These are phyloP conservation scores for Acrocephalus arundinaceus DNA, from an alignment of 2,113 vertebrate species.

Conservation along the genomic window DNA sequence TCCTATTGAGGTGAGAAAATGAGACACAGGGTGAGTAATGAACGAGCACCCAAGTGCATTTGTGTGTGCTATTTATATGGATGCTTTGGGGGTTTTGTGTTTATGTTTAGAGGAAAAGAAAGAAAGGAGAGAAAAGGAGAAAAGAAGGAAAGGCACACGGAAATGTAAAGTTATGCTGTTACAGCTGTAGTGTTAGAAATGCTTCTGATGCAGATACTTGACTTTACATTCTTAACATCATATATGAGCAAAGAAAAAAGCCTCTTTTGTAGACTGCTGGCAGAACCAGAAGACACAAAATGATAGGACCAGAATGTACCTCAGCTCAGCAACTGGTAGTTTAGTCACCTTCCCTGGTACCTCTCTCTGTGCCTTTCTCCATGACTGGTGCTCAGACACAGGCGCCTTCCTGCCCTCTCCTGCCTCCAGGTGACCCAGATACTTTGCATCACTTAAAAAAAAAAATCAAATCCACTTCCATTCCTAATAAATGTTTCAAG, in stretches of 20 bases:
- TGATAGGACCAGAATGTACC: not conserved
- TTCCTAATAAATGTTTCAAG: not conserved
- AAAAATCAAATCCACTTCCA: not conserved
- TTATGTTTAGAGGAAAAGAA: not conserved
- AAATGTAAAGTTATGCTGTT: not conserved
- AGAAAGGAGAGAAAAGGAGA: not conserved
- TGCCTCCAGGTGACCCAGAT: not conserved
- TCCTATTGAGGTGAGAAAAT: not conserved
- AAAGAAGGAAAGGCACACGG: not conserved
- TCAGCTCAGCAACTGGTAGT: not conserved
- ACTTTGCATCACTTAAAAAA: not conserved
- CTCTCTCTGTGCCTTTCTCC: fast-evolving
- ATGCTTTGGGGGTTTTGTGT: not conserved
- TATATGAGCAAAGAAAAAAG: not conserved
- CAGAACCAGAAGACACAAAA: not conserved
- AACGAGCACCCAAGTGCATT: not conserved
- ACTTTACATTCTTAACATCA: not conserved
- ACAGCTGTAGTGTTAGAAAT: not conserved
- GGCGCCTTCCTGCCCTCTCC: not conserved
- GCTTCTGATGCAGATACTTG: not conserved
- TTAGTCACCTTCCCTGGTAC: not conserved
- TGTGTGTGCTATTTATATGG: not conserved
- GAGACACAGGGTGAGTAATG: not conserved
- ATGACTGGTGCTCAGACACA: no score
- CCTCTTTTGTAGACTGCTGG: not conserved